These are phyloP conservation scores for Gouania willdenowi DNA, from an alignment of 2,797 vertebrate species.

Conservation along the genomic window DNA sequence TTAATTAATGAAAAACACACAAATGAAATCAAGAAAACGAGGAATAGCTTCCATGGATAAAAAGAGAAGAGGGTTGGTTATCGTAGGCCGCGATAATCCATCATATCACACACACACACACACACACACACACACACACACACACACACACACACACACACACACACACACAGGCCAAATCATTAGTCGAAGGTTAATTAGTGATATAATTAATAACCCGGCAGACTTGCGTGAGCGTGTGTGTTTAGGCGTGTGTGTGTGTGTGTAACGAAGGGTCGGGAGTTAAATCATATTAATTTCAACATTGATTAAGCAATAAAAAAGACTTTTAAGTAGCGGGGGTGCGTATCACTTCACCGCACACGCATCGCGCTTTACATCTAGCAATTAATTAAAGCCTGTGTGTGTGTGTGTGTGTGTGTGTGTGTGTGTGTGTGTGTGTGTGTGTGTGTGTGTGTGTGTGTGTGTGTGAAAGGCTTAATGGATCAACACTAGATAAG, in stretches of 20 bases:
- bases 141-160: conserved; percentile 31
- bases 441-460: conserved; percentile 5
- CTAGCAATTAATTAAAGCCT: conserved; percentile 69
- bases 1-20: too few relatives aligned
- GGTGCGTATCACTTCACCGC: conserved; percentile 68
- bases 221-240: conserved; percentile 26
- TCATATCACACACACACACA: conserved; percentile 70
- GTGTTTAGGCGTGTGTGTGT: conserved; percentile 18
- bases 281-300: conserved; percentile 76
- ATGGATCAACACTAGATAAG: conserved; percentile 63
- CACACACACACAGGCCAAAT: conserved; percentile 61
- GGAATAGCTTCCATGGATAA: too few relatives aligned
- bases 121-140: conserved; percentile 30
- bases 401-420: conserved; percentile 13
- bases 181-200: conserved; percentile 71
- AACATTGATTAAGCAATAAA: conserved; percentile 79
- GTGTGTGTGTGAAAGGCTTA: conserved; percentile 1
- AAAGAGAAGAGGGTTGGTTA: too few relatives aligned
- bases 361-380: conserved; percentile 62
- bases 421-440: conserved; percentile 19
- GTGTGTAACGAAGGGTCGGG: conserved; percentile 59
- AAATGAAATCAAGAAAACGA: too few relatives aligned
- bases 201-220: conserved; percentile 71
- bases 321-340: conserved; percentile 71
- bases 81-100: conserved; percentile 62